Base-by-base conservation (phyloP, 2,797 vertebrate species). In the Ctenochaetus hawaiiensis region DNA sequence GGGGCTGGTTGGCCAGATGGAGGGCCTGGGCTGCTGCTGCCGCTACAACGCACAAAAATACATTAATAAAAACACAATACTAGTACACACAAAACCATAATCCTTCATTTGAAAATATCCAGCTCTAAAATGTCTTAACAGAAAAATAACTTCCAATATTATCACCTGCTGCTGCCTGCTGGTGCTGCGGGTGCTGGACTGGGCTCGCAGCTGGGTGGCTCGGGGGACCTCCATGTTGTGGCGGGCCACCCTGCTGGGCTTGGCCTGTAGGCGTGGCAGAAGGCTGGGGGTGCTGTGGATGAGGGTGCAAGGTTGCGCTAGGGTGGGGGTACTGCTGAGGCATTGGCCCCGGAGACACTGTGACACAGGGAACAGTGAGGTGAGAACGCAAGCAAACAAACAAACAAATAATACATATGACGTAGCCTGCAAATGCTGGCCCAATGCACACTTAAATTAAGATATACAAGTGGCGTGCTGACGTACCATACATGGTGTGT, bases 401-500 rank as follows among this genome's bases (percentile, higher is more conserved):
- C 30, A 34, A 34, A 34, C 30, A 34, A 6, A 34, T 34, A 34
- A 34, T 10, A 13, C 8, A 16, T 18, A 2, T 0, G 6, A 34
- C 47, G 16, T 4, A 2, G 26, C 9, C 48, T 47, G n/a, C 20
- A 52, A 58, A 16, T 51, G 41, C 2, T 14, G n/a, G 23, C 2
- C 6, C 11, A 1, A 0, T 7, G 48, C 48, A 49, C 6, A 6
- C 16, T 12, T 4, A 12, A 23, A 0, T 9, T 11, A 13, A 59
- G 37, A n/a, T 4, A 34, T 5, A 59, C n/a, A 9, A 9, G 0
- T 16, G 4, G 2, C 11, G 12, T 8, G 11, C 20, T 30, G 44
- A 95, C 97, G 84, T 98, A 99, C 98, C 98, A 96, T 99, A 99
- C 98, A 99, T 99, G 73, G 98, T 96, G 94, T 99, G 98, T 68